phyloP scores from a whole-genome alignment of 2,113 vertebrate species.

The Cheilinus undulatus region DNA sequence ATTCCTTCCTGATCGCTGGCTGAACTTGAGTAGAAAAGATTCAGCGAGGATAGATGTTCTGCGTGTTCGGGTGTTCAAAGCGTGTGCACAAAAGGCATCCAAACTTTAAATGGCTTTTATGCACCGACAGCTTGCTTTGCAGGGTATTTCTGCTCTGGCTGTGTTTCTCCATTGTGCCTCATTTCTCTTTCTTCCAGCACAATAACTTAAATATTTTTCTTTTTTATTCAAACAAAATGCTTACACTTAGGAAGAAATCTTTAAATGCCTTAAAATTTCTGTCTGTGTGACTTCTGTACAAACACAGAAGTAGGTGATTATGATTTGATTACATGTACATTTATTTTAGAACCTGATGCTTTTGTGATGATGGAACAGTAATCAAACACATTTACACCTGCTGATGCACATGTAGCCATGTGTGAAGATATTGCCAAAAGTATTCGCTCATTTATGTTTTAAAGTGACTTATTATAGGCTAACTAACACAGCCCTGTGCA shows the following conservation, averaged over 20 bases:
- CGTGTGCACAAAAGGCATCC: conserved; percentile 24
- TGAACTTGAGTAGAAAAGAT: conserved; percentile 61
- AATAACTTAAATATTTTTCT: neutral
- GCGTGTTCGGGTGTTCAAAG: conserved; percentile 56
- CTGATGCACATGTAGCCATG: too few relatives aligned
- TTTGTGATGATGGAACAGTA: too few relatives aligned
- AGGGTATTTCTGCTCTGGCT: neutral
- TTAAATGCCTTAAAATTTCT: conserved; percentile 2
- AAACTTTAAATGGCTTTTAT: conserved; percentile 13
- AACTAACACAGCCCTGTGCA: too few relatives aligned
- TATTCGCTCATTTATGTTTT: too few relatives aligned
- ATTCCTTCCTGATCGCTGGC: conserved; percentile 64
- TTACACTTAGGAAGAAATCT: too few relatives aligned
- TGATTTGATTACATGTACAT: too few relatives aligned
- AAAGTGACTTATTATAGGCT: too few relatives aligned
- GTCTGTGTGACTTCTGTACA: too few relatives aligned
- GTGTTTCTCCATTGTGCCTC: neutral
- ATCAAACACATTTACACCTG: too few relatives aligned
- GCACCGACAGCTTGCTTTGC: conserved; percentile 10
- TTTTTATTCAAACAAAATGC: neutral
- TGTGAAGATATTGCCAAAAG: too few relatives aligned
- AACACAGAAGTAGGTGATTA: too few relatives aligned
- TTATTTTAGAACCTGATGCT: too few relatives aligned
- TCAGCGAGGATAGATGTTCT: conserved; percentile 54
- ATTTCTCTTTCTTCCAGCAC: neutral